A percentile compares a stretch with the other conserved stretches of the same genome.
These are phyloP conservation scores for Arvicanthis niloticus DNA, from an alignment of 2,113 vertebrate species.

Conservation along the genomic window DNA sequence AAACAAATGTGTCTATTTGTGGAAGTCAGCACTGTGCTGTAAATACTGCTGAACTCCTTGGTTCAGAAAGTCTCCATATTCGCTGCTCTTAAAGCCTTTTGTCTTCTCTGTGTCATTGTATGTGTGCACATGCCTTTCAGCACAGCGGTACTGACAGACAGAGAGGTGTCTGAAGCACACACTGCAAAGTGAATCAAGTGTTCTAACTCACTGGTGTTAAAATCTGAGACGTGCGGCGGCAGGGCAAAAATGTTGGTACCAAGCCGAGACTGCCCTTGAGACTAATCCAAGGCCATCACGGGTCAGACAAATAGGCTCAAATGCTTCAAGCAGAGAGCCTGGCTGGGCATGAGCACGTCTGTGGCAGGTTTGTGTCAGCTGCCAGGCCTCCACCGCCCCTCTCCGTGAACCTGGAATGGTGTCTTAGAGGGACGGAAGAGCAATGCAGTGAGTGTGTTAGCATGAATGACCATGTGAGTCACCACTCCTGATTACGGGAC, in stretches of 20 bases:
- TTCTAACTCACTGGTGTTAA: background rate
- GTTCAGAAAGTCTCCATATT: background rate
- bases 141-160: background rate
- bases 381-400: background rate
- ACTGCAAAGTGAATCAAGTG: background rate
- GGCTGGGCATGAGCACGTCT: background rate
- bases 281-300: background rate
- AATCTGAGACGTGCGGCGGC: slow-evolving; percentile 15
- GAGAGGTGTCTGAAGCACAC: background rate
- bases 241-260: background rate
- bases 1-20: slow-evolving; percentile 7
- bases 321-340: background rate
- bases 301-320: background rate
- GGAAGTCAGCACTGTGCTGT: background rate
- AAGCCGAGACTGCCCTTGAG: background rate
- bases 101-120: background rate
- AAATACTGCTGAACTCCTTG: background rate
- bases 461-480: background rate
- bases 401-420: background rate
- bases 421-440: background rate
- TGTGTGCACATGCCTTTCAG: background rate
- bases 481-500: background rate
- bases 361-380: background rate
- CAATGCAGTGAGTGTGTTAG: background rate
- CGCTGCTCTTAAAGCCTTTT: background rate